Conservation (phyloP, 2,113 vertebrate species). For the Platysternon megacephalum region DNA sequence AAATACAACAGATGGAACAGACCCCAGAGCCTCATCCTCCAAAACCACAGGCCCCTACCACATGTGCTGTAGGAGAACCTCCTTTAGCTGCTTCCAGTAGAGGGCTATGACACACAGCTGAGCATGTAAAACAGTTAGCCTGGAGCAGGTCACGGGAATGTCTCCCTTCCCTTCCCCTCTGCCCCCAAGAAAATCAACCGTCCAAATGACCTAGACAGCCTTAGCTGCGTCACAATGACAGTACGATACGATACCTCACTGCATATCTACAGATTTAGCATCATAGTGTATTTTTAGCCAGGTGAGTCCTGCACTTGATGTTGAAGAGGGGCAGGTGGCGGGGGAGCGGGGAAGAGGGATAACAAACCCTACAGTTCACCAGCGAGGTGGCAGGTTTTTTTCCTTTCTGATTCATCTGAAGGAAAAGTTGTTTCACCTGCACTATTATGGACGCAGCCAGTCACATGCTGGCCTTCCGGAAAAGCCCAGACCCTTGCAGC, state of each 20-base stretch:
- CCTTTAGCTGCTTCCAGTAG: neutral
- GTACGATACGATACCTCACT: neutral
- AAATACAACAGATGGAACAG: neutral
- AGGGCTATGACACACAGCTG: accelerated
- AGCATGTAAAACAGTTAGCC: neutral
- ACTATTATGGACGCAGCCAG: accelerated
- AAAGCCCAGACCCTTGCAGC: accelerated
- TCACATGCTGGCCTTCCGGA: accelerated
- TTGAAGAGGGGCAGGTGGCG: accelerated
- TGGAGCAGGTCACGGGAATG: neutral
- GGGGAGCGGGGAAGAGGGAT: neutral
- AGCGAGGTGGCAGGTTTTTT: neutral
- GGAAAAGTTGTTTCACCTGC: neutral
- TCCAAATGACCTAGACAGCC: neutral
- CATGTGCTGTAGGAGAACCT: neutral
- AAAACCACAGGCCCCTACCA: neutral
- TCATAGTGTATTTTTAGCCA: neutral
- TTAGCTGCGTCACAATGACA: neutral
- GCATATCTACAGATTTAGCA: conserved; percentile 33
- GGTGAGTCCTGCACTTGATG: neutral
- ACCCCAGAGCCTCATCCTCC: neutral
- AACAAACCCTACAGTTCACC: neutral
- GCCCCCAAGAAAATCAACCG: neutral
- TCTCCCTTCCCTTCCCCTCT: neutral
- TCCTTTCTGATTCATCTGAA: neutral